Percentiles rank a stretch among this genome's conserved stretches.
These are phyloP conservation scores for Colletes latitarsis DNA, from an alignment of 1,140 invertebrate species.

Conservation along the genomic window DNA sequence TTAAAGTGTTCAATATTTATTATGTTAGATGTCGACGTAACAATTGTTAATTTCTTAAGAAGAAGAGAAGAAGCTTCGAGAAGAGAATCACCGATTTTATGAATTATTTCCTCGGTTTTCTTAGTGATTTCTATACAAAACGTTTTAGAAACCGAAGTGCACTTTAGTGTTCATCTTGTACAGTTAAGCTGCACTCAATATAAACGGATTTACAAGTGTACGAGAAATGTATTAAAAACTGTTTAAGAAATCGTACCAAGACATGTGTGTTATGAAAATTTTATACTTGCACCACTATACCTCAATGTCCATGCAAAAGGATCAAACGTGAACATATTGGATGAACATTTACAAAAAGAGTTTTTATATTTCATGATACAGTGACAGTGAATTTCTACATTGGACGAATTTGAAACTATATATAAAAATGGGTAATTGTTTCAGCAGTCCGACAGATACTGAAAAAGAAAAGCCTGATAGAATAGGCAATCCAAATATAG, in stretches of 20 bases:
- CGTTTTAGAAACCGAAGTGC: constrained; percentile 23
- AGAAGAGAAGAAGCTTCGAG: constrained; percentile 31
- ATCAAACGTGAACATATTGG: constrained; percentile 37
- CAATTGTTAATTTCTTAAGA: constrained; percentile 23
- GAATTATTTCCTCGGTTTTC: constrained; percentile 16
- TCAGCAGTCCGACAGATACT: constrained; percentile 85
- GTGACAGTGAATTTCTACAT: constrained; percentile 27
- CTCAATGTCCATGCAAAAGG: constrained; percentile 18
- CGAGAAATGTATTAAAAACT: neutral
- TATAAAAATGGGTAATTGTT: constrained; percentile 86
- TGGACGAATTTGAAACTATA: constrained; percentile 13
- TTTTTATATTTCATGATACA: constrained; percentile 30
- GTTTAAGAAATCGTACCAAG: neutral
- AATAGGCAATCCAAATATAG: constrained; percentile 84
- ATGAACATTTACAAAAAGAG: neutral
- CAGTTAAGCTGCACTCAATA: constrained; percentile 5
- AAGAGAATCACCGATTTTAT: constrained; percentile 21
- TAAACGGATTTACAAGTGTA: neutral
- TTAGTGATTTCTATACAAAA: constrained; percentile 16
- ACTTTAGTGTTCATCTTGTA: constrained; percentile 18
- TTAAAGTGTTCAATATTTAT: constrained; percentile 10
- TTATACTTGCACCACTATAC: constrained; percentile 1
- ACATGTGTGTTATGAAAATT: constrained; percentile 38
- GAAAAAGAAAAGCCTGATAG: constrained; percentile 85
- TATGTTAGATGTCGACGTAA: constrained; percentile 26